Evolutionary conservation across 2,113 vertebrate species (phyloP).

Genomic region (Thamnaconus septentrionalis): DNA sequence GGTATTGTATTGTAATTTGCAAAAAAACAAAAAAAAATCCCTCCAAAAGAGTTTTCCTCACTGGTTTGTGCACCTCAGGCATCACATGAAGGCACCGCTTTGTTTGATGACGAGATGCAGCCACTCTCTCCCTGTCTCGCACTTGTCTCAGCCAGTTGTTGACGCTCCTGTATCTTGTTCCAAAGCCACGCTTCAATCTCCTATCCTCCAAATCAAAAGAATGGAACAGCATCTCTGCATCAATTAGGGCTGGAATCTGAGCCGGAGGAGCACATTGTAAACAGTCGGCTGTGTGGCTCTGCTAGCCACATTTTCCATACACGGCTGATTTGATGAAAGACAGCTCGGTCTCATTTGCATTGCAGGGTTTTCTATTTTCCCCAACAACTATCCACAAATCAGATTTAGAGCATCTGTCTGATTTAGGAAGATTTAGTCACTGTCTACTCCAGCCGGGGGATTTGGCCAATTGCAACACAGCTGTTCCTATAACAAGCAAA

Average conservation of each 20-base stretch:
- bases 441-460: neutral
- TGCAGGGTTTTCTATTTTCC: conserved; percentile 5
- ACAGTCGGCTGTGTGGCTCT: conserved; percentile 1
- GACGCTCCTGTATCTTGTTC: neutral
- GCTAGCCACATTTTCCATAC: conserved; percentile 8
- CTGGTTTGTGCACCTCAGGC: too few relatives aligned
- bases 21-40: too few relatives aligned
- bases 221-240: conserved; percentile 18
- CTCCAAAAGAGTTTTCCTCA: too few relatives aligned
- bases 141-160: conserved; percentile 8
- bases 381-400: neutral
- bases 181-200: conserved; percentile 6
- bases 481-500: conserved; percentile 6
- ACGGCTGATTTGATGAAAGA: conserved; percentile 11
- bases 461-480: conserved; percentile 28
- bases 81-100: too few relatives aligned
- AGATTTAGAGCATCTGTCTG: conserved; percentile 10
- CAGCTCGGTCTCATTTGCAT: conserved; percentile 13
- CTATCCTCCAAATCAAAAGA: conserved; percentile 40
- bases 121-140: neutral
- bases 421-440: conserved; percentile 11
- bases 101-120: too few relatives aligned
- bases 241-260: conserved; percentile 29
- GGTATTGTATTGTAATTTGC: too few relatives aligned
- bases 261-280: conserved; percentile 8